Percentiles rank a stretch among this genome's conserved stretches.
Conservation (phyloP, 2,888 invertebrate genomes). For the Rhaphigaster nebulosa region DNA sequence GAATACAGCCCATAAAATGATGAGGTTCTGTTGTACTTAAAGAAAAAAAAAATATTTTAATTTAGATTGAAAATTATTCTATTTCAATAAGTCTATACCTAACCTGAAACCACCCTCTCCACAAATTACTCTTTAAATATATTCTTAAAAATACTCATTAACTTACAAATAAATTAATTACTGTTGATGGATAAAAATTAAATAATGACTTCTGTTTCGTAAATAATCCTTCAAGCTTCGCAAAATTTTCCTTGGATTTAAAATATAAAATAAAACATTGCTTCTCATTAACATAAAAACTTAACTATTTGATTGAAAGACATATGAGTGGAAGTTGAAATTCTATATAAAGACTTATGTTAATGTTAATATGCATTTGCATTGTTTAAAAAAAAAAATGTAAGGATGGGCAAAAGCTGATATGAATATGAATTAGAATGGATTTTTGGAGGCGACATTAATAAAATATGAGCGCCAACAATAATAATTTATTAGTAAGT, state of each 20-base stretch:
- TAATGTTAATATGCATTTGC: background rate
- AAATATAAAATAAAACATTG: background rate
- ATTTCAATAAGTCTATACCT: background rate
- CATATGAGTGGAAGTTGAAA: background rate
- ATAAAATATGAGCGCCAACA: no score
- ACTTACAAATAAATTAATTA: background rate
- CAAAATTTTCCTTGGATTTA: background rate
- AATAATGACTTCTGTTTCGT: background rate
- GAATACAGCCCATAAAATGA: background rate
- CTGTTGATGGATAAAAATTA: background rate
- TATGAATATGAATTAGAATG: background rate
- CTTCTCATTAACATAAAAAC: background rate
- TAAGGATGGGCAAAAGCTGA: background rate
- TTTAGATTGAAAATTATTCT: background rate
- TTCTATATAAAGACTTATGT: background rate
- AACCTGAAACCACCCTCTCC: background rate
- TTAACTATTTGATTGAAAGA: background rate
- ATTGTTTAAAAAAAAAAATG: background rate
- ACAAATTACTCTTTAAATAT: background rate
- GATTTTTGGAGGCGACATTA: no score
- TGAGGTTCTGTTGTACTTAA: background rate
- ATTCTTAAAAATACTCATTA: background rate
- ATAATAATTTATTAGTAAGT: no score
- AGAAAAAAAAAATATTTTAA: background rate
- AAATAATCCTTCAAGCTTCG: no score